Evolutionary conservation across 2,113 vertebrate genomes (phyloP), one percentile per base, ranked within the genome.

Genomic region (Syngnathoides biaculeatus): DNA sequence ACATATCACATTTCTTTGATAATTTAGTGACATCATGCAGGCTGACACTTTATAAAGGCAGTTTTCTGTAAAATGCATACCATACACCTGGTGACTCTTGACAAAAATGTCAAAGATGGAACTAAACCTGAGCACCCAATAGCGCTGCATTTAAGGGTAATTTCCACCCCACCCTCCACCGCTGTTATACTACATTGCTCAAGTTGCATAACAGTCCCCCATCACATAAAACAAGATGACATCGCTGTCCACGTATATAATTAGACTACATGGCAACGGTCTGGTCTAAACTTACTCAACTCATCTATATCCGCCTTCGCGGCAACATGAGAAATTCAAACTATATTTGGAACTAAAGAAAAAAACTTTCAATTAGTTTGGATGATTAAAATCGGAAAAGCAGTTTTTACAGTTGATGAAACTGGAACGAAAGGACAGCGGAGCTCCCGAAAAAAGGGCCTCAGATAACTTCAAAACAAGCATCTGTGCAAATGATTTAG

Each of bases 181-280:
- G n/a, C n/a, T n/a, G 11, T 52, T 52, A 15, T 15, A 78, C 89
- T 79, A 77, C 75, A 84, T 82, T 84, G 60, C 71, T 86, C 80
- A 79, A 40, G 80, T 91, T 91, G 89, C 86, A 90, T 90, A 91
- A 91, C 76, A 50, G 40, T 48, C 24, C 26, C 26, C 55, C 9
- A 86, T 90, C 89, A 88, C 72, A 86, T 47, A 58, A 74, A 86
- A 82, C 73, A 69, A 59, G 78, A 76, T 80, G 78, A 72, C 78
- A 69, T 76, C 68, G 83, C n/a, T 61, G 56, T 80, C 81, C 76
- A 88, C 81, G 87, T 68, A 53, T 59, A 65, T 26, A 76, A 64
- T 62, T 80, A 27, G 50, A 84, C 60, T 71, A 64, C 62, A 69
- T 75, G 56, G 56, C 50, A 6, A 1, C 52, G 12, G 50, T 45